A percentile compares a stretch with the other conserved stretches of the same genome.
These are phyloP conservation scores for Thalassoma bifasciatum DNA, from an alignment of 2,113 vertebrate genomes.

Conservation along the genomic window DNA sequence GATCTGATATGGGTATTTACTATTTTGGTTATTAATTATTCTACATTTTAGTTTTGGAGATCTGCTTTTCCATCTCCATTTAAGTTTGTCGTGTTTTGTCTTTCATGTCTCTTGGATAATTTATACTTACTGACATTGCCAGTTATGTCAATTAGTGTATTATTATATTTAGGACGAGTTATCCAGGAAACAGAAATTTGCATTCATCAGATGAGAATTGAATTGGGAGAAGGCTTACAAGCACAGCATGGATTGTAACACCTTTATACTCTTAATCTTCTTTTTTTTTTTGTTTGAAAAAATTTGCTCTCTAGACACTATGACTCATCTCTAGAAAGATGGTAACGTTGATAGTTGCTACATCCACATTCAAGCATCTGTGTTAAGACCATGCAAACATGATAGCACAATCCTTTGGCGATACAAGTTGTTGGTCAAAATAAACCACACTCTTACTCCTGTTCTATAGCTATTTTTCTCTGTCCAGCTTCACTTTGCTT, in stretches of 20 bases:
- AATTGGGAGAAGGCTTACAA: no score
- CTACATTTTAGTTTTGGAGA: not conserved
- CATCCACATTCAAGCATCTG: not conserved
- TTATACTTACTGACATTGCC: not conserved
- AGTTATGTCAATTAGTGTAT: no score
- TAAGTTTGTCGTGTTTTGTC: not conserved
- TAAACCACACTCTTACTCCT: not conserved
- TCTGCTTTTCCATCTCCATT: not conserved
- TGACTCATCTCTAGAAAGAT: not conserved
- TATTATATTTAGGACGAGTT: no score
- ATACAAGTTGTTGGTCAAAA: slow-evolving; percentile 21
- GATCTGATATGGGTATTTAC: slow-evolving; percentile 1
- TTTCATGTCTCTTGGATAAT: not conserved
- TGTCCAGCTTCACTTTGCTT: slow-evolving; percentile 51
- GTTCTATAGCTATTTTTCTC: slow-evolving; percentile 9
- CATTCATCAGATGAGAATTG: no score
- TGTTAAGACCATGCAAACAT: not conserved
- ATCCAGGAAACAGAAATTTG: no score
- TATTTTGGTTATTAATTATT: not conserved
- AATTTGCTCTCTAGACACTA: no score
- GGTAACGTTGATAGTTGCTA: not conserved
- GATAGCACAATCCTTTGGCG: not conserved
- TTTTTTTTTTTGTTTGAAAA: no score
- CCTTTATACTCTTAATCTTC: no score
- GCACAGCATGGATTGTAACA: no score